These are phyloP conservation scores for Cyanoramphus novaezelandiae DNA, from an alignment of 2,113 vertebrate genomes.

Conservation along the genomic window DNA sequence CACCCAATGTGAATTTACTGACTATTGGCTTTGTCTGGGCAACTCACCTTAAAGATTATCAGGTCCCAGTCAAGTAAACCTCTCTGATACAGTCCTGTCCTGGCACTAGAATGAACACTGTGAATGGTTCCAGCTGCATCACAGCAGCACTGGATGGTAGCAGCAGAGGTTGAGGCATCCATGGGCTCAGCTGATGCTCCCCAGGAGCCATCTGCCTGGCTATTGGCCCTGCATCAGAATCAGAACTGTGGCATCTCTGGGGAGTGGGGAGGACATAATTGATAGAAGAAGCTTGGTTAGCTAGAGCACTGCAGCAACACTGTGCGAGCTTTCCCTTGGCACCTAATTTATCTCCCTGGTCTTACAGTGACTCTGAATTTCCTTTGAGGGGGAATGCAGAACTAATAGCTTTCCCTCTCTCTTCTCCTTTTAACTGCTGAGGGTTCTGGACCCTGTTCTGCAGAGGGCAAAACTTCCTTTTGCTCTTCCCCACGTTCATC, in stretches of 20 bases:
- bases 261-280: background rate
- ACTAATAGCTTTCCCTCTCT: background rate
- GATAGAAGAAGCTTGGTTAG: background rate
- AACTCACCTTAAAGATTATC: background rate
- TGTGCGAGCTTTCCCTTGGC: background rate
- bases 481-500: background rate
- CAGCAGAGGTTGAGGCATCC: background rate
- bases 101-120: background rate
- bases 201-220: background rate
- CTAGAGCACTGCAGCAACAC: accelerated
- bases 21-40: background rate
- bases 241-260: background rate
- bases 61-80: background rate
- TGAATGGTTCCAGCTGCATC: background rate
- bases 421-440: background rate
- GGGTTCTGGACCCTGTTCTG: background rate
- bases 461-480: background rate
- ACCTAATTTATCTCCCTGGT: background rate
- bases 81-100: background rate
- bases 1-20: background rate
- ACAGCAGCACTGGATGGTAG: background rate
- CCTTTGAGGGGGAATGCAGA: background rate
- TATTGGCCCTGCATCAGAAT: background rate
- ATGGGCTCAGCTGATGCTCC: background rate
- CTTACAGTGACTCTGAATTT: background rate